Conservation (phyloP, 1,140 invertebrate genomes). For the Bombus sylvicola region DNA sequence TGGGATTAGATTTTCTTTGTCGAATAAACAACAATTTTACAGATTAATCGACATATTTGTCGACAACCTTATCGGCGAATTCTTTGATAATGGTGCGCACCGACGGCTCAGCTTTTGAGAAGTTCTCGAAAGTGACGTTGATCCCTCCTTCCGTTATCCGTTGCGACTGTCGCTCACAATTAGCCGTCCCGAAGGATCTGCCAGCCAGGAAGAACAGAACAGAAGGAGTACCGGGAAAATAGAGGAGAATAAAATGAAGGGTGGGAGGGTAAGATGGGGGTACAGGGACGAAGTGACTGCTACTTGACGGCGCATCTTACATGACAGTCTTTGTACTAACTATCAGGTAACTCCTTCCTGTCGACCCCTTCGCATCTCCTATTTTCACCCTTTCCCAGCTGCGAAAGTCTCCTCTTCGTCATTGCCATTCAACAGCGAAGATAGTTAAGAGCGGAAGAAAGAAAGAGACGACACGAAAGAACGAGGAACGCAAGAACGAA, state of each 20-base stretch:
- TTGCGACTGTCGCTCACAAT: conserved; percentile 78
- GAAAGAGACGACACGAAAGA: conserved; percentile 23
- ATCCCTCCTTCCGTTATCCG: conserved; percentile 69
- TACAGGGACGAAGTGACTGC: conserved; percentile 60
- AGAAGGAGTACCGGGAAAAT: conserved; percentile 68
- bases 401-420: conserved; percentile 47
- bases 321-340: conserved; percentile 77
- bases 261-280: conserved; percentile 46
- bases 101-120: conserved; percentile 65
- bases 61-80: conserved; percentile 26
- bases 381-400: conserved; percentile 37
- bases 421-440: conserved; percentile 12
- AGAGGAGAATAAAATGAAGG: conserved; percentile 66
- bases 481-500: conserved; percentile 6
- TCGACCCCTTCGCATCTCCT: conserved; percentile 68
- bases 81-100: conserved; percentile 57
- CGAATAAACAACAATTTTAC: background rate
- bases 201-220: conserved; percentile 63
- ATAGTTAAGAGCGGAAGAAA: conserved; percentile 20
- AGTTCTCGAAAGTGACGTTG: conserved; percentile 74
- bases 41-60: background rate
- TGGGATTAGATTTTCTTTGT: background rate
- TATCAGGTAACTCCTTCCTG: conserved; percentile 76
- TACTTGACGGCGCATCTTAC: conserved; percentile 72
- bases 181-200: conserved; percentile 75